Conservation (phyloP, 92 coral and sea anemone species). For the Actinernus sp. region DNA sequence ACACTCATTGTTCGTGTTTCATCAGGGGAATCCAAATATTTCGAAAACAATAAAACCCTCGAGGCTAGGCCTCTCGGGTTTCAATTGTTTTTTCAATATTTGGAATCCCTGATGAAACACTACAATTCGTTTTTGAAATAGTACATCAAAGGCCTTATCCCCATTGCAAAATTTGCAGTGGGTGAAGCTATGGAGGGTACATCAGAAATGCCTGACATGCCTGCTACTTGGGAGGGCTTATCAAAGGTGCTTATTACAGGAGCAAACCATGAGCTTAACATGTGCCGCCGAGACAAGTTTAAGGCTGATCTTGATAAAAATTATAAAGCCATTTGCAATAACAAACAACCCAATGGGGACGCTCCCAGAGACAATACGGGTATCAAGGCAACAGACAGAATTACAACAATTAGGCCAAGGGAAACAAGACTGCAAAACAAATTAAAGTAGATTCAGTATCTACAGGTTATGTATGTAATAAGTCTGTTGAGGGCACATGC, state of each 20-base stretch:
- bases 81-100: no score
- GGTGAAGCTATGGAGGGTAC: conserved; percentile 23
- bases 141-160: conserved; percentile 34
- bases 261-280: conserved; percentile 24
- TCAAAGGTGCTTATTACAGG: conserved; percentile 22
- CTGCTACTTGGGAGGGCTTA: neutral
- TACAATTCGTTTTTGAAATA: no score
- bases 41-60: no score
- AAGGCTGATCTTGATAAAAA: conserved; percentile 23
- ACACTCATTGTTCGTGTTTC: no score
- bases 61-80: no score
- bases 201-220: conserved; percentile 16
- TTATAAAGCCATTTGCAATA: conserved; percentile 10
- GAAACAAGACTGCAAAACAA: neutral
- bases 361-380: neutral
- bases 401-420: neutral
- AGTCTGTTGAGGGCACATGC: neutral
- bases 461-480: conserved; percentile 4
- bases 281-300: conserved; percentile 15
- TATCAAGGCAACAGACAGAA: neutral
- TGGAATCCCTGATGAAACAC: no score
- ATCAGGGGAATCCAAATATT: no score
- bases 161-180: conserved; percentile 31
- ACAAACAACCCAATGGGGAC: conserved; percentile 2
- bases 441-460: neutral